Evolutionary conservation across 2,113 vertebrate species (phyloP).

Genomic region (Hoplias malabaricus): DNA sequence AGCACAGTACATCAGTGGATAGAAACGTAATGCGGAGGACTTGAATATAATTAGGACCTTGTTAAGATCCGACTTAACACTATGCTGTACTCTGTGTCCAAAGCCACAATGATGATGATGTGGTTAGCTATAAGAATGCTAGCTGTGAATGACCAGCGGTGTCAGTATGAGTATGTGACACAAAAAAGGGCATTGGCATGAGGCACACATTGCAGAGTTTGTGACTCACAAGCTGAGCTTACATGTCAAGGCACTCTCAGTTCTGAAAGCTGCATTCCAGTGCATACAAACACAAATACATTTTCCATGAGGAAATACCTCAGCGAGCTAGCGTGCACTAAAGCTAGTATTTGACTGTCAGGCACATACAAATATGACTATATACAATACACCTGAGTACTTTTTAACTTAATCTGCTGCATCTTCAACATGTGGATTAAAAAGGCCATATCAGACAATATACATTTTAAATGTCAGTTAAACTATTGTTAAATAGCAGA

Average conservation of each 20-base stretch:
- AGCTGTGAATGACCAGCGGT: slow-evolving; percentile 37
- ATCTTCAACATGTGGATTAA: too few relatives aligned
- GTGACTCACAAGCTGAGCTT: slow-evolving; percentile 46
- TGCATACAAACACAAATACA: slow-evolving; percentile 39
- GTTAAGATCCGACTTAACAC: slow-evolving; percentile 16
- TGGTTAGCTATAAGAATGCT: slow-evolving; percentile 20
- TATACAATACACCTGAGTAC: too few relatives aligned
- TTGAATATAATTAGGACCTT: slow-evolving; percentile 15
- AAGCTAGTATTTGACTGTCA: slow-evolving; percentile 6
- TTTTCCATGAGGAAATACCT: slow-evolving; percentile 69
- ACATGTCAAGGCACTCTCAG: slow-evolving; percentile 33
- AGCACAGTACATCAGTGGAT: slow-evolving; percentile 12
- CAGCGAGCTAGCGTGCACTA: slow-evolving; percentile 30
- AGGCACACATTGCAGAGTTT: slow-evolving; percentile 46
- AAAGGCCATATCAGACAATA: too few relatives aligned
- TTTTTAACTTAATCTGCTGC: too few relatives aligned
- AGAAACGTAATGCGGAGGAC: slow-evolving; percentile 18
- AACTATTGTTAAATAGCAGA: too few relatives aligned
- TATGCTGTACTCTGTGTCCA: slow-evolving; percentile 29
- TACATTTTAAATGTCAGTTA: too few relatives aligned
- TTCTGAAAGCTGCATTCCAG: slow-evolving; percentile 55
- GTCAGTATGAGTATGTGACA: slow-evolving; percentile 33
- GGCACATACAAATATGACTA: not conserved
- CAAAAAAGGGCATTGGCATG: slow-evolving; percentile 45
- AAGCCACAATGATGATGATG: slow-evolving; percentile 27